Conservation (phyloP, 2,113 vertebrate genomes). For the Vulpes vulpes region DNA sequence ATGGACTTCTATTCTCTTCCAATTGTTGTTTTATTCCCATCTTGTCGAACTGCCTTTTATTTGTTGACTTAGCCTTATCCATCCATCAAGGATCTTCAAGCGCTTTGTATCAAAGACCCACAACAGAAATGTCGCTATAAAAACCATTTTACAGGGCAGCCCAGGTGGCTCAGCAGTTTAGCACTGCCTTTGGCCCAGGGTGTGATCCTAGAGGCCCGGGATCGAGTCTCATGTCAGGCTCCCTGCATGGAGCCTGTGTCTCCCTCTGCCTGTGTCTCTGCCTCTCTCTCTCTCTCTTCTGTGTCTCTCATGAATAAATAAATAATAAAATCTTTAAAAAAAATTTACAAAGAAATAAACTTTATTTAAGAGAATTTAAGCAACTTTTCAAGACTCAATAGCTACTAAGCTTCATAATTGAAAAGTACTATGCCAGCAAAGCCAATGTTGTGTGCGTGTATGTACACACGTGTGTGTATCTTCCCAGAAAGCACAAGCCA, state of each 20-base stretch:
- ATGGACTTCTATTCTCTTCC: neutral
- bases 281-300: too few relatives aligned
- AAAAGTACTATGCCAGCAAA: neutral
- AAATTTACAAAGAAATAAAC: neutral
- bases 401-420: neutral
- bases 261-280: too few relatives aligned
- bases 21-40: neutral
- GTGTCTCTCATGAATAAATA: too few relatives aligned
- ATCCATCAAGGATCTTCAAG: neutral
- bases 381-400: neutral
- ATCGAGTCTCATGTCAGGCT: too few relatives aligned
- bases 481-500: neutral
- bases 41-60: neutral
- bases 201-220: too few relatives aligned
- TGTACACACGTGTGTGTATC: neutral
- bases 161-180: too few relatives aligned
- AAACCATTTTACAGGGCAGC: neutral
- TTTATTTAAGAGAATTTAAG: neutral
- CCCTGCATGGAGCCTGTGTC: too few relatives aligned
- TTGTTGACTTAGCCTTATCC: neutral
- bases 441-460: rapidly evolving
- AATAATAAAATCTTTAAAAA: too few relatives aligned
- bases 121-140: neutral
- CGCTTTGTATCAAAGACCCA: neutral
- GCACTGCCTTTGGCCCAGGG: too few relatives aligned